Evolutionary conservation across 1,140 invertebrate genomes (phyloP).

Genomic region (Drosophila grimshawi): DNA sequence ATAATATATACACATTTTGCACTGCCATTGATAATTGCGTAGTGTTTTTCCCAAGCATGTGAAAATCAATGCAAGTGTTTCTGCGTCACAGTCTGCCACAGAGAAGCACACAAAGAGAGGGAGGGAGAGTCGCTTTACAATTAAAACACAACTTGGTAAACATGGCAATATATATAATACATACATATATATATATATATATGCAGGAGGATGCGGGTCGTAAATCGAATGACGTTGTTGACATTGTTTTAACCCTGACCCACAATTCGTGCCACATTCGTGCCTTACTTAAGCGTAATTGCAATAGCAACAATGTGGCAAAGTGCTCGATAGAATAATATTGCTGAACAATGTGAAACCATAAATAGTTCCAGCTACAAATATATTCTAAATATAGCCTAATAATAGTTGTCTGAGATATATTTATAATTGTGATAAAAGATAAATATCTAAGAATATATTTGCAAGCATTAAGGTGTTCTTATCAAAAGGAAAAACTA

Average conservation of each 20-base stretch:
- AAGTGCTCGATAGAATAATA: neutral
- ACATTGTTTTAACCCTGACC: constrained; percentile 36
- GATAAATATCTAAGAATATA: too few species aligned
- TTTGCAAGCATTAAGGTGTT: too few species aligned
- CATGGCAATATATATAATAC: neutral
- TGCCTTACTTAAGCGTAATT: neutral
- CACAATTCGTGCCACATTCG: constrained; percentile 11
- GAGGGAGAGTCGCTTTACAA: constrained; percentile 17
- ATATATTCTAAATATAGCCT: neutral
- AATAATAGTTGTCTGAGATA: too few species aligned
- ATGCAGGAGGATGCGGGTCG: constrained; percentile 28
- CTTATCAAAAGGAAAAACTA: too few species aligned
- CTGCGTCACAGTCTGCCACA: constrained; percentile 29
- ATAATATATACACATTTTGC: constrained; percentile 10
- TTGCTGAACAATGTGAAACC: neutral
- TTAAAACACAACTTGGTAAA: constrained; percentile 19
- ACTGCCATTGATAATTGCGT: constrained; percentile 38
- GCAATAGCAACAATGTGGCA: neutral
- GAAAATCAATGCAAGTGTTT: constrained; percentile 23
- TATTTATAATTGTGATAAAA: too few species aligned
- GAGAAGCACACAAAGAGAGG: neutral
- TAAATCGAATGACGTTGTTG: constrained; percentile 39
- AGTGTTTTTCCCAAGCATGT: neutral
- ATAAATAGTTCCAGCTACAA: neutral
- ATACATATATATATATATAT: constrained; percentile 1